phyloP scores from a whole-genome alignment of 1,140 invertebrate genomes.

The Stegodyphus mimosarum region DNA sequence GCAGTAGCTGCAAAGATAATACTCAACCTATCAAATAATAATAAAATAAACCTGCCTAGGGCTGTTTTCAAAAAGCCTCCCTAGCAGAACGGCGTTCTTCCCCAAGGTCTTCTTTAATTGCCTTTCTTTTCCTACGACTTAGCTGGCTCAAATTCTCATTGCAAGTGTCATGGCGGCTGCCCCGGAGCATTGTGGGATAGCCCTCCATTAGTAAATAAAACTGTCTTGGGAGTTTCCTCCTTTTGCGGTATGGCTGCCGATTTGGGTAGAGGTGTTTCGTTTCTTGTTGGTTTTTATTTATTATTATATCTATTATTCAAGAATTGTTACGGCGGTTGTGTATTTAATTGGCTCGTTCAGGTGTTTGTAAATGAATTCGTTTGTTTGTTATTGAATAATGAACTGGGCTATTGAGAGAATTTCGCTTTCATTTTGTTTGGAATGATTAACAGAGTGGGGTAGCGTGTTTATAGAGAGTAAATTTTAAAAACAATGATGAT shows the following conservation, averaged over 20 bases:
- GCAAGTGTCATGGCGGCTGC: conserved; percentile 50
- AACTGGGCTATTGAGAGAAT: no score
- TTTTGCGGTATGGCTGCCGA: background rate
- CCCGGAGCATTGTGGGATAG: conserved; percentile 55
- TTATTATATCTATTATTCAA: background rate
- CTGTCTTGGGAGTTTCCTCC: conserved; percentile 42
- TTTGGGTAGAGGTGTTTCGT: background rate
- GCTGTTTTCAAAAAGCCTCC: conserved; percentile 49
- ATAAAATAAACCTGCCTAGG: conserved; percentile 14
- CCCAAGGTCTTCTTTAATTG: conserved; percentile 55
- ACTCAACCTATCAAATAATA: no score
- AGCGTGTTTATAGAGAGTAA: no score
- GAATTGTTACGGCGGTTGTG: background rate
- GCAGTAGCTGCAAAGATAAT: no score
- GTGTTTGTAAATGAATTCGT: background rate
- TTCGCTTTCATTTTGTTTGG: no score
- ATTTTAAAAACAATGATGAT: no score
- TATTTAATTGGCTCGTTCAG: background rate
- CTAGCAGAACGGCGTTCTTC: conserved; percentile 32
- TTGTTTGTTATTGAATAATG: no score
- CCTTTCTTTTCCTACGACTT: conserved; percentile 37
- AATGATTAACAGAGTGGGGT: no score
- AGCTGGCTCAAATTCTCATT: background rate
- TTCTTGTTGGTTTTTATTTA: background rate
- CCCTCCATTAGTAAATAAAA: conserved; percentile 53